phyloP scores from a whole-genome alignment of 2,888 invertebrate species.

The Drosophila dives region DNA sequence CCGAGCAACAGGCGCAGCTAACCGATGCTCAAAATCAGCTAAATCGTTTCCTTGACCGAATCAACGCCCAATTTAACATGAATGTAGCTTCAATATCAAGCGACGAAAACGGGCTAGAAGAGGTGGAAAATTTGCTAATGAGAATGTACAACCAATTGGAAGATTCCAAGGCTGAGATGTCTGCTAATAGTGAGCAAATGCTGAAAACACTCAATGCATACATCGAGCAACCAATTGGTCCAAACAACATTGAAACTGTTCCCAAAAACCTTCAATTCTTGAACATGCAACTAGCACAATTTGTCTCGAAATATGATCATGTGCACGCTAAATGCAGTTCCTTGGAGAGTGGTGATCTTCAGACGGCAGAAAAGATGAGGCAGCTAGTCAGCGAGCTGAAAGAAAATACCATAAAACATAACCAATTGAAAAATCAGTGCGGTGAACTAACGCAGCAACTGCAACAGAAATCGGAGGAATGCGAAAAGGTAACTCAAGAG shows the following conservation, averaged over 20 bases:
- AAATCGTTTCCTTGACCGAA: neutral
- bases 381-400: neutral
- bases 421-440: neutral
- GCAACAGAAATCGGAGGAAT: neutral
- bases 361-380: neutral
- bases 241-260: too few species aligned
- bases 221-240: neutral
- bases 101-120: slow-evolving; percentile 28
- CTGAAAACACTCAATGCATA: neutral
- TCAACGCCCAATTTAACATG: neutral
- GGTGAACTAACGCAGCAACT: neutral
- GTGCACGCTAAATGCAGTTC: neutral
- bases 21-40: neutral
- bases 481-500: neutral
- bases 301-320: neutral
- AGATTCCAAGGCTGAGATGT: neutral
- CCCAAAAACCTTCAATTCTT: neutral
- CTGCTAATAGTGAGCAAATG: neutral
- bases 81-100: neutral
- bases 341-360: neutral
- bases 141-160: slow-evolving; percentile 26
- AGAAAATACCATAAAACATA: neutral
- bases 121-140: slow-evolving; percentile 52
- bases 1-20: neutral
- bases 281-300: neutral